phyloP scores from a whole-genome alignment of 1,140 invertebrate genomes.

The honey bee (Apis mellifera) region Amel_HAv3.1 CM009943.2:6880501-6881000 shows the following conservation, averaged over 20 bases:
- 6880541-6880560: slow-evolving; percentile 14
- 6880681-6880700: slow-evolving; percentile 68
- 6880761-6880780: slow-evolving; percentile 75
- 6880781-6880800: slow-evolving; percentile 57
- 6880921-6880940: slow-evolving; percentile 27
- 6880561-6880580: slow-evolving; percentile 12
- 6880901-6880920: slow-evolving; percentile 13
- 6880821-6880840: slow-evolving; percentile 30
- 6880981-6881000: slow-evolving; percentile 7
- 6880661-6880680: slow-evolving; percentile 36
- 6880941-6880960: slow-evolving; percentile 58
- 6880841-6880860: slow-evolving; percentile 46
- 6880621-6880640: slow-evolving; percentile 45
- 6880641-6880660: slow-evolving; percentile 60
- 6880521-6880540: slow-evolving; percentile 30
- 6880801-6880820: slow-evolving; percentile 31
- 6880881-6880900: slow-evolving; percentile 7
- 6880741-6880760: slow-evolving; percentile 63
- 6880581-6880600: background rate
- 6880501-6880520: slow-evolving; percentile 74
- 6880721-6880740: slow-evolving; percentile 27
- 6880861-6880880: slow-evolving; percentile 51
- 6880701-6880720: slow-evolving; percentile 72
- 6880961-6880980: slow-evolving; percentile 7
- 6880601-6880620: slow-evolving; percentile 65